Percentiles rank a stretch among this genome's conserved stretches.
phyloP scores from a whole-genome alignment of 2,888 invertebrate species.

The Celastrina argiolus region DNA sequence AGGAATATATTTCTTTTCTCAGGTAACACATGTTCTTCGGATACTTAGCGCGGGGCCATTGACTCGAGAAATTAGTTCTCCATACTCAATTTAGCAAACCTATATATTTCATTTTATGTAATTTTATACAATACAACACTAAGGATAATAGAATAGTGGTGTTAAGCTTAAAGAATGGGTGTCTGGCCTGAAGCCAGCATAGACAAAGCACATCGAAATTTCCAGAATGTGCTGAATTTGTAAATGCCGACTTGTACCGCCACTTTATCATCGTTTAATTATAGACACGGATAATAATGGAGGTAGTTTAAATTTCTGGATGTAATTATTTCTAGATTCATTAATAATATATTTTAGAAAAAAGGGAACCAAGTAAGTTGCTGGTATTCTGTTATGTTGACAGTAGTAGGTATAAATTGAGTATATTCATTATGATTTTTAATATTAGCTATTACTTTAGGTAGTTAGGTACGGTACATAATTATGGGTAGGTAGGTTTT shows the following conservation, averaged over 20 bases:
- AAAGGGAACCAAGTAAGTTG: no score
- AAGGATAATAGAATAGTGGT: slow-evolving; percentile 64
- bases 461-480: no score
- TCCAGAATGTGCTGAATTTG: slow-evolving; percentile 23
- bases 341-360: no score
- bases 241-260: slow-evolving; percentile 16
- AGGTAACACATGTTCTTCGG: no score
- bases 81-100: slow-evolving; percentile 42
- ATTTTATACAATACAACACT: slow-evolving; percentile 47
- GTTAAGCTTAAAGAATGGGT: slow-evolving; percentile 57
- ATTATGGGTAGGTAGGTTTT: no score
- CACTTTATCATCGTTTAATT: slow-evolving; percentile 21
- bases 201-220: slow-evolving; percentile 40
- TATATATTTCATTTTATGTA: slow-evolving; percentile 42
- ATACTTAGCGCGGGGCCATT: no score
- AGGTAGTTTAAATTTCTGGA: neutral
- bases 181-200: slow-evolving; percentile 52
- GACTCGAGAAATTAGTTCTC: neutral
- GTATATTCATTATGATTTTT: no score
- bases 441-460: no score
- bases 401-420: no score
- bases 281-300: slow-evolving; percentile 4
- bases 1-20: no score
- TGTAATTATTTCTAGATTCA: neutral
- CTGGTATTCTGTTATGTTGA: no score